phyloP scores from a whole-genome alignment of 23 tunicate genomes.

The Pegea sp. region DNA sequence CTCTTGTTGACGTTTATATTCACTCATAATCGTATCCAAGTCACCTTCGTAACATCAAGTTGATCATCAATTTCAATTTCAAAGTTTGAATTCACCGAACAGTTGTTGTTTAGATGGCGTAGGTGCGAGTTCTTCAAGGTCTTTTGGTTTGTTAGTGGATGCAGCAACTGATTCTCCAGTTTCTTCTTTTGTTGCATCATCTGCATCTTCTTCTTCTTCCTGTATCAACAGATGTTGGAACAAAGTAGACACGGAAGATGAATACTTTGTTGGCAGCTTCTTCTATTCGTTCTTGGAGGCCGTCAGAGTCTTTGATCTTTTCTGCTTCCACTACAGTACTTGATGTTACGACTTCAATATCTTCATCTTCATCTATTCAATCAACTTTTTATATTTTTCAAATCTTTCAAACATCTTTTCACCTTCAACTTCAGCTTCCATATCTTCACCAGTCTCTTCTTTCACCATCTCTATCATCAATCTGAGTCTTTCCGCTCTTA shows the following conservation, averaged over 20 bases:
- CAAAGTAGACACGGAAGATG: no score
- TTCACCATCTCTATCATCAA: conserved; percentile 14
- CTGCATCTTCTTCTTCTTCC: no score
- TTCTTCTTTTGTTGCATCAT: no score
- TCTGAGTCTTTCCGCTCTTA: conserved; percentile 7
- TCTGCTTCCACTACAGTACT: conserved; percentile 23
- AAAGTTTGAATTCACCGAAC: no score
- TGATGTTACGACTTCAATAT: conserved; percentile 1
- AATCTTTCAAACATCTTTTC: no score
- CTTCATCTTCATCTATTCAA: conserved; percentile 11
- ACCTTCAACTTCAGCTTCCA: conserved; percentile 2
- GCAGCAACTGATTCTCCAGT: no score
- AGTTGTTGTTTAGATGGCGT: conserved; percentile 45
- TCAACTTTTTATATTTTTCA: no score
- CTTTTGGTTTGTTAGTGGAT: conserved; percentile 3
- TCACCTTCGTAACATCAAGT: conserved; percentile 12
- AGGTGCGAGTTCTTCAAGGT: conserved; percentile 51
- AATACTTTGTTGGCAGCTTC: no score
- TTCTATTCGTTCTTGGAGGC: conserved; percentile 24
- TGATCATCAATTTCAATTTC: neutral
- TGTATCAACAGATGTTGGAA: no score
- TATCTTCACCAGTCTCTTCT: conserved; percentile 7
- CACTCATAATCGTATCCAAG: conserved; percentile 41
- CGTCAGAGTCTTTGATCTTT: conserved; percentile 8
- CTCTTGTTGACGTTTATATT: conserved; percentile 23